phyloP scores from a whole-genome alignment of 2,888 invertebrate genomes.

The Timandra comae region DNA sequence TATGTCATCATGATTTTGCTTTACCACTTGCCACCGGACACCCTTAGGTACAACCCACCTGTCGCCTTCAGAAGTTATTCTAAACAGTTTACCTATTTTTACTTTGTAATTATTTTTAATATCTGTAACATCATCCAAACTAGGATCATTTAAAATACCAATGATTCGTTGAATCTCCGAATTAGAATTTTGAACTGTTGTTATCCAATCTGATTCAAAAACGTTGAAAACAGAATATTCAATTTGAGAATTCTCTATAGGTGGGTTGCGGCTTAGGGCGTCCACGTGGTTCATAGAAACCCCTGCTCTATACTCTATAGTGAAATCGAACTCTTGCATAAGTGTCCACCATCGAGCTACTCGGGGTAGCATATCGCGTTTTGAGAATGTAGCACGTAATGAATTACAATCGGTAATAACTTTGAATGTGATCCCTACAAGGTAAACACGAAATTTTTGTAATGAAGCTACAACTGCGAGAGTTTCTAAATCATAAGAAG shows the following conservation, averaged over 20 bases:
- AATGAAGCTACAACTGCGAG: background rate
- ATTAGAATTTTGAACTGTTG: background rate
- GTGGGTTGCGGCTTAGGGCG: background rate
- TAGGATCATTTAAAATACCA: background rate
- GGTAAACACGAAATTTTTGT: background rate
- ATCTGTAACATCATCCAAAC: background rate
- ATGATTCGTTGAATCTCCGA: background rate
- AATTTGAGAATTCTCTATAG: background rate
- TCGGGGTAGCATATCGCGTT: background rate
- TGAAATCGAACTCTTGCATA: background rate
- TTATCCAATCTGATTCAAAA: background rate
- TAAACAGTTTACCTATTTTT: background rate
- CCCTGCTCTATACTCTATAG: too few species aligned
- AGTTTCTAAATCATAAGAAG: too few species aligned
- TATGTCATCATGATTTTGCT: conserved; percentile 20
- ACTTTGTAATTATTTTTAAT: background rate
- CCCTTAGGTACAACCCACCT: conserved; percentile 23
- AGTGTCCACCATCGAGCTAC: background rate
- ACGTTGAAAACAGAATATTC: background rate
- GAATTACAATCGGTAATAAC: background rate
- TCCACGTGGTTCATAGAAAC: too few species aligned
- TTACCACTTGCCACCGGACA: conserved; percentile 20
- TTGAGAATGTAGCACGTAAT: background rate
- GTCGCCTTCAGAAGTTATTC: background rate
- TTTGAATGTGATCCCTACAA: background rate